Percentiles rank a stretch among this genome's conserved stretches.
These are phyloP conservation scores for Epinephelus fuscoguttatus DNA, from an alignment of 2,113 vertebrate species.

Conservation along the genomic window DNA sequence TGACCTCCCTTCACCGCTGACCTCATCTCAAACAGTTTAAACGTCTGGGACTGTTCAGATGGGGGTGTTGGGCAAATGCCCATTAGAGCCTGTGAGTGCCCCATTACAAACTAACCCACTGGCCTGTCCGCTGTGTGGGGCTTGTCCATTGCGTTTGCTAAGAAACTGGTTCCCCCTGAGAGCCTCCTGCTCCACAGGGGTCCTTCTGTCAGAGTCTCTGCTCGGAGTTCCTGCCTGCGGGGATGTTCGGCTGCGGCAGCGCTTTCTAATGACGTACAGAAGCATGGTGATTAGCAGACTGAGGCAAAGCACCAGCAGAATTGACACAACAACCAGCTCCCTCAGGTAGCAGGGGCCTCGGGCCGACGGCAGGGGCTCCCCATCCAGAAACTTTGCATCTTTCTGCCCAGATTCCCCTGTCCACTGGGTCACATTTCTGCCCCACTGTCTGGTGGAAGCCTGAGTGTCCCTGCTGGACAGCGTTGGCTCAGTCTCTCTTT, in stretches of 20 bases:
- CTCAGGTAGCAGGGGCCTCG: slow-evolving; percentile 66
- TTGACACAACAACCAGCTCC: slow-evolving; percentile 81
- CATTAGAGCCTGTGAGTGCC: slow-evolving; percentile 67
- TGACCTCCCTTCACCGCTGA: not conserved
- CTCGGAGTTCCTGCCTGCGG: slow-evolving; percentile 47
- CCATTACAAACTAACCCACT: slow-evolving; percentile 61
- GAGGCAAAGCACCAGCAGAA: slow-evolving; percentile 77
- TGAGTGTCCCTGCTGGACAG: slow-evolving; percentile 8
- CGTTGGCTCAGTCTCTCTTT: slow-evolving; percentile 15
- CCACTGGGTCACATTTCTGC: slow-evolving; percentile 32
- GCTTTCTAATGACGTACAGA: slow-evolving; percentile 65
- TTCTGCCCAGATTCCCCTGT: not conserved
- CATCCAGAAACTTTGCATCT: slow-evolving; percentile 2
- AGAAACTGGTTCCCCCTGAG: slow-evolving; percentile 44
- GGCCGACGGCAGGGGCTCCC: slow-evolving; percentile 11
- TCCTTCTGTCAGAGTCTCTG: slow-evolving; percentile 41
- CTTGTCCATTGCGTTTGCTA: slow-evolving; percentile 51
- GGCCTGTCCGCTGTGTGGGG: slow-evolving; percentile 31
- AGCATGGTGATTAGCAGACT: slow-evolving; percentile 66
- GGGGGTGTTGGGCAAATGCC: slow-evolving; percentile 82
- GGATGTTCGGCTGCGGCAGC: slow-evolving; percentile 59
- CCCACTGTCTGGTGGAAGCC: slow-evolving; percentile 5
- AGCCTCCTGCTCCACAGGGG: slow-evolving; percentile 63
- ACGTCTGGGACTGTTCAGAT: slow-evolving; percentile 61
- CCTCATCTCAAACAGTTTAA: not conserved